Conservation (phyloP, 2,113 vertebrate species). For the Onychostruthus taczanowskii region DNA sequence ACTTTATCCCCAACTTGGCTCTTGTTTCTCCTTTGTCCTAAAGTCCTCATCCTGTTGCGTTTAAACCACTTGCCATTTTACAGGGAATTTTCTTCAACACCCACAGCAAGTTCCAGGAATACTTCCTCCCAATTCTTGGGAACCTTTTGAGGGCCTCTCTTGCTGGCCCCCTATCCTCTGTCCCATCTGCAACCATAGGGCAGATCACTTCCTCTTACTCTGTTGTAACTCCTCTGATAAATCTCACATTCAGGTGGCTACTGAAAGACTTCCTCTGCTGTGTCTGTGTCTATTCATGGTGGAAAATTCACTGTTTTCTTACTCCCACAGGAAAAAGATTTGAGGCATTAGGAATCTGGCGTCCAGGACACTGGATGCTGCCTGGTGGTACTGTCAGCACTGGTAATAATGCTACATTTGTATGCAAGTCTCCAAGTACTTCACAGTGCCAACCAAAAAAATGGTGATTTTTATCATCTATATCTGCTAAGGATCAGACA, state of each 20-base stretch:
- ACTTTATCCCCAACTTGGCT: background rate
- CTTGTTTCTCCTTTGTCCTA: background rate
- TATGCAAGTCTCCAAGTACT: background rate
- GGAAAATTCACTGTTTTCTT: background rate
- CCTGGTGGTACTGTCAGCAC: background rate
- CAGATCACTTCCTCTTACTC: background rate
- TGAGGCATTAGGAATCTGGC: background rate
- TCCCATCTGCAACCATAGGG: background rate
- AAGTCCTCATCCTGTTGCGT: background rate
- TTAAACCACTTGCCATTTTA: background rate
- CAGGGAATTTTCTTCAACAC: background rate
- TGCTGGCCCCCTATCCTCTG: background rate
- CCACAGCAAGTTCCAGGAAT: background rate
- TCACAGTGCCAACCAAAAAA: background rate
- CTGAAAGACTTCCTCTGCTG: background rate
- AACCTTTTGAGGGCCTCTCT: background rate
- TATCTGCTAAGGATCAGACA: background rate
- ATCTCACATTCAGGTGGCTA: background rate
- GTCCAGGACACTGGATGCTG: background rate
- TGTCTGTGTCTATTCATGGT: background rate
- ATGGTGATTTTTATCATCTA: background rate
- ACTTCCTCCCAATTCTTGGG: background rate
- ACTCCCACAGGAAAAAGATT: background rate
- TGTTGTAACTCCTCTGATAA: background rate
- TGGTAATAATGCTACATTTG: background rate